These are phyloP conservation scores for Buceros bicornis DNA, from an alignment of 2,797 vertebrate genomes.

Conservation along the genomic window DNA sequence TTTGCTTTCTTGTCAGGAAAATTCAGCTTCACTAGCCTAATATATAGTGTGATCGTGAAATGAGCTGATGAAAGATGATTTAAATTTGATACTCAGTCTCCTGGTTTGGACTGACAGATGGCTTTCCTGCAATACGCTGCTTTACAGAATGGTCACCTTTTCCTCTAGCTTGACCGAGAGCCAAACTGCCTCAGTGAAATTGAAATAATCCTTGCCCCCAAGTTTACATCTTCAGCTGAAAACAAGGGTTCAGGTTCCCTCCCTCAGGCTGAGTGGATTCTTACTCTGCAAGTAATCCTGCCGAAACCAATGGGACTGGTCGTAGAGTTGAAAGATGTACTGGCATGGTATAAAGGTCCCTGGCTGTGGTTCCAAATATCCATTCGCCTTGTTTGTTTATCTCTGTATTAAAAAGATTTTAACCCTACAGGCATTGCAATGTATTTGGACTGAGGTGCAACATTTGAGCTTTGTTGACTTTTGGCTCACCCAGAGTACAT, in stretches of 20 bases:
- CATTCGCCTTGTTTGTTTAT: not conserved
- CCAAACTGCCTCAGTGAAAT: not conserved
- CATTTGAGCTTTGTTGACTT: not conserved
- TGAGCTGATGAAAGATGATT: not conserved
- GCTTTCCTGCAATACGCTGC: not conserved
- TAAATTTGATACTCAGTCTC: not conserved
- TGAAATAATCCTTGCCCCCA: not conserved
- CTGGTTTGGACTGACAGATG: not conserved
- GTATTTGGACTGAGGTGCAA: not conserved
- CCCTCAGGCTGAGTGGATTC: not conserved
- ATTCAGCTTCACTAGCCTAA: not conserved
- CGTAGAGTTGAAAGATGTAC: not conserved
- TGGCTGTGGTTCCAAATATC: not conserved
- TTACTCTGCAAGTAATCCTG: not conserved
- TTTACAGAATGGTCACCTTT: not conserved
- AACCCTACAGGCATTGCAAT: not conserved
- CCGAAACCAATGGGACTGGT: not conserved
- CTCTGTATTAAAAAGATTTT: not conserved
- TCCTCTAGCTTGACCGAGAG: not conserved
- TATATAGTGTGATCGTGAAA: not conserved
- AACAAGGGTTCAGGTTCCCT: slow-evolving; percentile 25
- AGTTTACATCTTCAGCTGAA: slow-evolving; percentile 24
- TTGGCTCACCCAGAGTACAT: not conserved
- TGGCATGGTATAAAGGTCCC: not conserved
- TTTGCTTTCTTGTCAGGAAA: not conserved